Percentiles rank a stretch among this genome's conserved stretches.
Evolutionary conservation across 2,797 vertebrate species (phyloP).

Genomic region (Siniperca obscura): DNA sequence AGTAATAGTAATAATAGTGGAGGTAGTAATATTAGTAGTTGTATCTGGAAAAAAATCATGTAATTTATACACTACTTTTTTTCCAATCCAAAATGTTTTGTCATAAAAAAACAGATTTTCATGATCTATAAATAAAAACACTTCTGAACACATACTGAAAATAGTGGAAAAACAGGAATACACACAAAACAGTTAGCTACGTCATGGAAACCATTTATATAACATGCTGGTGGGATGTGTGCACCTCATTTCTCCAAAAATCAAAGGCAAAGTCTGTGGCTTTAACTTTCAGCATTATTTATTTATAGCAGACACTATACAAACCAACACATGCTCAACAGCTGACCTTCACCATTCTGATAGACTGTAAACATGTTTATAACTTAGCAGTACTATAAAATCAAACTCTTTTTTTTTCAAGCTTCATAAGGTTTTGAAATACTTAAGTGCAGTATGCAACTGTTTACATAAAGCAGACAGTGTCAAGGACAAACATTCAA

Average conservation of each 20-base stretch:
- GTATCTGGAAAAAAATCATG: too few relatives aligned
- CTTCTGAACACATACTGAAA: not conserved
- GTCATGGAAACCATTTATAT: not conserved
- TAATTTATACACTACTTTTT: too few relatives aligned
- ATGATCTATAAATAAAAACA: not conserved
- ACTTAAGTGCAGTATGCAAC: conserved; percentile 30
- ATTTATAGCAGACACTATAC: conserved; percentile 68
- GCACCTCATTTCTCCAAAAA: not conserved
- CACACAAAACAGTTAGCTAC: not conserved
- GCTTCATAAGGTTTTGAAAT: conserved; percentile 1
- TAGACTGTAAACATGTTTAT: conserved; percentile 1
- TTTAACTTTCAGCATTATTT: conserved; percentile 49
- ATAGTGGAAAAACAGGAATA: not conserved
- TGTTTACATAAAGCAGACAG: conserved; percentile 3
- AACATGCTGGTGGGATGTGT: not conserved
- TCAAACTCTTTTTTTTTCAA: not conserved
- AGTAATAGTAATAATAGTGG: too few relatives aligned
- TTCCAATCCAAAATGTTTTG: too few relatives aligned
- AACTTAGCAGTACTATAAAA: conserved; percentile 18
- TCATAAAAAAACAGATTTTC: too few relatives aligned
- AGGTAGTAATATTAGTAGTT: too few relatives aligned
- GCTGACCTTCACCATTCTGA: conserved; percentile 9
- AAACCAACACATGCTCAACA: conserved; percentile 31
- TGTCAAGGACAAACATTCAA: not conserved
- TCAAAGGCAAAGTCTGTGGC: conserved; percentile 6